phyloP scores from a whole-genome alignment of 2,113 vertebrate genomes.

The Neolamprologus devosi region DNA sequence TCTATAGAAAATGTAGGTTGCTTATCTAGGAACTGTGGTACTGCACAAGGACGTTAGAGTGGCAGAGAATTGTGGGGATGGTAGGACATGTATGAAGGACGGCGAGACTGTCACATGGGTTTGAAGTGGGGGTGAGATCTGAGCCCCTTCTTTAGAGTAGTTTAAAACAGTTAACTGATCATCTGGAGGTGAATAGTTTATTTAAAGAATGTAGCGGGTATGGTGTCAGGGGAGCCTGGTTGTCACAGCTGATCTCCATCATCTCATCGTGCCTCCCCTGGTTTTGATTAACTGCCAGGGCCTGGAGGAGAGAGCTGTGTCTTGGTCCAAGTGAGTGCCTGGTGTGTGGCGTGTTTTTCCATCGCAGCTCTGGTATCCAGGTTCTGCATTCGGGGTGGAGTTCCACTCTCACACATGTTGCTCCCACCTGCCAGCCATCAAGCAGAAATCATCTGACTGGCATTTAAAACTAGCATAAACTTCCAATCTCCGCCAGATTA shows the following conservation, averaged over 20 bases:
- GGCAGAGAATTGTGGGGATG: neutral
- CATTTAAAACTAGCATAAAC: neutral
- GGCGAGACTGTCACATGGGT: neutral
- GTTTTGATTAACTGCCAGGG: neutral
- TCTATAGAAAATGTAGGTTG: neutral
- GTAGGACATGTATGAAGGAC: neutral
- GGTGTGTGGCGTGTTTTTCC: neutral
- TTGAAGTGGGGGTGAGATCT: neutral
- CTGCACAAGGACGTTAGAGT: neutral
- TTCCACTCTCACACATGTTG: neutral
- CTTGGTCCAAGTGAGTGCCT: neutral
- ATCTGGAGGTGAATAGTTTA: neutral
- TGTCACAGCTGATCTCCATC: neutral
- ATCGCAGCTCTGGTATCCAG: neutral
- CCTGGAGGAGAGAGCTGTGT: neutral
- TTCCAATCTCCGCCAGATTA: neutral
- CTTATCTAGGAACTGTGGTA: neutral
- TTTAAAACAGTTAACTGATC: neutral
- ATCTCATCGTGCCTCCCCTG: neutral
- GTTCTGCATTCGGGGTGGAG: neutral
- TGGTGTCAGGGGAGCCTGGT: neutral
- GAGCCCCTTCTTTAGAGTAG: neutral
- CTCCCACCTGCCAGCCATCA: neutral
- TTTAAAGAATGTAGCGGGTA: neutral
- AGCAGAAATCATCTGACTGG: neutral